Evolutionary conservation across 2,888 invertebrate genomes (phyloP), one percentile per base, ranked within the genome.

Genomic region (Lithophane socia): DNA sequence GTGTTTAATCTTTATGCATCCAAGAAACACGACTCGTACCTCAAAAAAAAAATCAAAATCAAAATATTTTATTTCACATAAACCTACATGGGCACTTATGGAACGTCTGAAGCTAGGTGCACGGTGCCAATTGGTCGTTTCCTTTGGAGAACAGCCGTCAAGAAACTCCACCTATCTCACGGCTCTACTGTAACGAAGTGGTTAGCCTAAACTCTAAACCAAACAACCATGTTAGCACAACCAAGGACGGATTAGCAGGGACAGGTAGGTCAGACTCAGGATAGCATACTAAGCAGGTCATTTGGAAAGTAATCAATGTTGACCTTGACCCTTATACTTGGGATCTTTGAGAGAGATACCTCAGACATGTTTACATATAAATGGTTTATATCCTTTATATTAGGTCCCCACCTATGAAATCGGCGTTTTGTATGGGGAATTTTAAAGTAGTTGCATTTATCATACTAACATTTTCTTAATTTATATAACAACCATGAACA

Each of bases 231-330:
- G 63, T 70, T 21, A 24, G 21, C 12, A 63, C 47, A 49, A n/a
- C 37, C 18, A 65, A 52, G 64, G 54, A 21, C 24, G 47, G 80
- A 77, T 85, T 75, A 80, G 7, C 47, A 54, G 42, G 21, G 29
- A 12, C 64, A 80, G 56, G 70, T 77, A 73, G 7, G 16, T 3
- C 54, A 10, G 10, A 58, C 8, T 37, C 60, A 42, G 71, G 54
- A 18, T 29, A 54, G 78, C 78, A 82, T 84, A 84, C 63, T 60
- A 82, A 78, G 44, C 75, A 65, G 60, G 13, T 81, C 66, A 73
- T 80, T 74, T 72, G 16, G 49, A 65, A 73, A 64, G 47, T 77
- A 64, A 80, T 77, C 73, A 75, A 44, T 67, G 61, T 42, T 56
- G 18, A 16, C 76, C 80, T 21, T 85, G 74, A 82, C 74, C 72